phyloP scores from a whole-genome alignment of 2,888 invertebrate species.

The Eupeodes luniger region DNA sequence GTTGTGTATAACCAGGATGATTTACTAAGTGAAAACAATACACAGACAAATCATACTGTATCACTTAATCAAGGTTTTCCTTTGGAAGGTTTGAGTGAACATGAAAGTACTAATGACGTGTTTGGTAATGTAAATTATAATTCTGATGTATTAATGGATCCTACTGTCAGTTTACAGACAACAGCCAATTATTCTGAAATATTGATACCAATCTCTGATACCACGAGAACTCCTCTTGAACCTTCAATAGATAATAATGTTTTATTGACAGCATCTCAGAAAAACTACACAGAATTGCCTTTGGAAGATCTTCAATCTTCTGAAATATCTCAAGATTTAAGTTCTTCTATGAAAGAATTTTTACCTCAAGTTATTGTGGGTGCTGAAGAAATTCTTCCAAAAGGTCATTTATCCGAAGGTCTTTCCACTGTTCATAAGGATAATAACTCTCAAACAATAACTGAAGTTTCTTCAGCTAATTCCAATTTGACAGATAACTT shows the following conservation, averaged over 20 bases:
- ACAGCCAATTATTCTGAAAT: not conserved
- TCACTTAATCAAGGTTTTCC: not conserved
- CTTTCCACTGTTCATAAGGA: not conserved
- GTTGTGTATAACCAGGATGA: not conserved
- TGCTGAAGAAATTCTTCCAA: not conserved
- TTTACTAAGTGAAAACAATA: not conserved
- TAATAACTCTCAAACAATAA: not conserved
- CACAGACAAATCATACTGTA: not conserved
- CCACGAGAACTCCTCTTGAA: not conserved
- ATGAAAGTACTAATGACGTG: not conserved
- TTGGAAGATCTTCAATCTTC: not conserved
- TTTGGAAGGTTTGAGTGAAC: not conserved
- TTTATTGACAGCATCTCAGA: too few relatives aligned
- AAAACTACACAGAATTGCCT: too few relatives aligned
- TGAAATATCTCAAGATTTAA: not conserved
- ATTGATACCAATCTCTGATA: not conserved
- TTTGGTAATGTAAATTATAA: not conserved
- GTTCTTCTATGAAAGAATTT: not conserved
- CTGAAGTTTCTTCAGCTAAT: too few relatives aligned
- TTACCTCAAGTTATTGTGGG: not conserved
- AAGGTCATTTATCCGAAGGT: not conserved
- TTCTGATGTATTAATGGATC: not conserved
- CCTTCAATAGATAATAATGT: too few relatives aligned
- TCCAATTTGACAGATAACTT: not conserved
- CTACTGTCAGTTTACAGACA: not conserved